phyloP scores from a whole-genome alignment of 1,140 invertebrate species.

The Protaetia brevitarsis region DNA sequence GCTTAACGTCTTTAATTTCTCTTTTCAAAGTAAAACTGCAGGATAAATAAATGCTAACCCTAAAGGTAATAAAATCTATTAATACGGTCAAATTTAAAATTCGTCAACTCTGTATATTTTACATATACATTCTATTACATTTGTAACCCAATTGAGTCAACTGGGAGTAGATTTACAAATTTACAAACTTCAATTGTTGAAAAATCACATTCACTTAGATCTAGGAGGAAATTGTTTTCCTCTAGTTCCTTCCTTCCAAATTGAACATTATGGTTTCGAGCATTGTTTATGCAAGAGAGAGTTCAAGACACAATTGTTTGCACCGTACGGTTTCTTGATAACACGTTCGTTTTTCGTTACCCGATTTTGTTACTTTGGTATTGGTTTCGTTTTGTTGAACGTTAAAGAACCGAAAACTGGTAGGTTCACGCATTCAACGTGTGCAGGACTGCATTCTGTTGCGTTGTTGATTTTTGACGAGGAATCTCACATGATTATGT shows the following conservation, averaged over 20 bases:
- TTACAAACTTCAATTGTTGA: constrained; percentile 17
- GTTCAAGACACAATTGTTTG: constrained; percentile 22
- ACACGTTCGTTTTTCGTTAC: constrained; percentile 9
- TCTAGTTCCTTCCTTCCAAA: neutral
- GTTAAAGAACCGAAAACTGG: neutral
- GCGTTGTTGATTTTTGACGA: constrained; percentile 3
- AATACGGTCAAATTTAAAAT: too few species aligned
- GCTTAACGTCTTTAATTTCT: too few species aligned
- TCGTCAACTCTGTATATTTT: too few species aligned
- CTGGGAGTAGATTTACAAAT: too few species aligned
- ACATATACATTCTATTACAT: too few species aligned
- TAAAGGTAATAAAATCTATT: too few species aligned
- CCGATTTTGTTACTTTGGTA: constrained; percentile 4
- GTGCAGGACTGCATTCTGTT: constrained; percentile 10
- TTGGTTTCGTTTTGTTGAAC: neutral
- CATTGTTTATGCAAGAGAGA: constrained; percentile 36
- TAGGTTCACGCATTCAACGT: constrained; percentile 6
- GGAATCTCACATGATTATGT: constrained; percentile 15
- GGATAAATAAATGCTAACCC: too few species aligned
- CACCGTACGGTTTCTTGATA: constrained; percentile 25
- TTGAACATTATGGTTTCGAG: constrained; percentile 30
- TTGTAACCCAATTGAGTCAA: too few species aligned
- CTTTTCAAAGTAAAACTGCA: too few species aligned
- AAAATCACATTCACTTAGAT: neutral
- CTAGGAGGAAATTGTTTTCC: neutral